These are phyloP conservation scores for Atherinosoma microstoma DNA, from an alignment of 2,797 vertebrate species.

Conservation along the genomic window DNA sequence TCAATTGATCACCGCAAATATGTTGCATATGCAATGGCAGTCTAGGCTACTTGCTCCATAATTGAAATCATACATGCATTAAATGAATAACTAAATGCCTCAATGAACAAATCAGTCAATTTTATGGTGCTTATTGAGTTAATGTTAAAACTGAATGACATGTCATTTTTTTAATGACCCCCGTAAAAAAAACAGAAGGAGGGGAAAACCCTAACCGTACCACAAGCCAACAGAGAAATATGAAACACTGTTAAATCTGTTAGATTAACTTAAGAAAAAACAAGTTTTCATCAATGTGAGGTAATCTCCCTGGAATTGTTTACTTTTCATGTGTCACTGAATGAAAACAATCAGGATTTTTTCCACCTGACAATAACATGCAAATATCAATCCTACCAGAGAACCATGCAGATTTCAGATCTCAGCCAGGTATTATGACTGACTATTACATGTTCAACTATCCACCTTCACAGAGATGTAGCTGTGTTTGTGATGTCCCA, in stretches of 20 bases:
- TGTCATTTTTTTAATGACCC: not conserved
- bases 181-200: not conserved
- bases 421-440: too few species aligned
- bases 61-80: slow-evolving; percentile 28
- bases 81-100: slow-evolving; percentile 20
- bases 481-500: too few species aligned
- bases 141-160: not conserved
- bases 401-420: too few species aligned
- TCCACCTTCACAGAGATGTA: too few species aligned
- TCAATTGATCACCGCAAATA: slow-evolving; percentile 13
- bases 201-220: not conserved
- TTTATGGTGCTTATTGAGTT: not conserved
- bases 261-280: not conserved
- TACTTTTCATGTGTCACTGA: slow-evolving; percentile 7
- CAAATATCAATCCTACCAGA: not conserved
- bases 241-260: not conserved
- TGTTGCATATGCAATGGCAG: not conserved
- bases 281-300: slow-evolving; percentile 11
- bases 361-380: too few species aligned
- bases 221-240: not conserved
- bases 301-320: not conserved
- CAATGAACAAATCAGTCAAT: slow-evolving; percentile 29
- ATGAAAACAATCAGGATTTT: slow-evolving; percentile 4
- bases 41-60: not conserved
- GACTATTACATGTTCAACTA: too few species aligned